Base-by-base conservation (phyloP, 2,113 vertebrate genomes). In the Pyxicephalus adspersus region DNA sequence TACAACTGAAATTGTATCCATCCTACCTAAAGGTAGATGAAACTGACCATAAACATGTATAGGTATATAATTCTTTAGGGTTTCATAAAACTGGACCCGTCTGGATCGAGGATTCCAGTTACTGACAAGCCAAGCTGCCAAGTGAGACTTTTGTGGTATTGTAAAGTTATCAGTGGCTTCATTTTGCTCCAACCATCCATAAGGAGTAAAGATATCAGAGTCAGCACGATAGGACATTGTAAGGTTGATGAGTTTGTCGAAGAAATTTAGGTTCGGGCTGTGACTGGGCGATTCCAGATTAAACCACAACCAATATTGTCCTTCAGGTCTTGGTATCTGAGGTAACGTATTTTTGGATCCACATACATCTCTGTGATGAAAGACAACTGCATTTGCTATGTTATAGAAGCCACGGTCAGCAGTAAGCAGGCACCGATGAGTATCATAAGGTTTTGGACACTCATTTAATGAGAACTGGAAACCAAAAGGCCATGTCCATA, bases 71-170 rank as follows among this genome's bases (percentile, higher is more conserved):
- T 85, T 81, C 20, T 79, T 88, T 8, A 92, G 84, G 23, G 83
- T 73, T 28, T 84, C 81, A 83, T 87, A 90, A 23, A 90, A 70
- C 8, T 0, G 3, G 7, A 87, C 64, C 16, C 91, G 83, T 20
- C 64, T 71, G n/a, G 91, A 89, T 0, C 77, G 22, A n/a, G 84
- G 7, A 13, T 3, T 60, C 78, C 88, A 89, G 31, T 34, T 87
- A 81, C 90, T 92, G 50, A 93, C 89, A 23, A 90, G 88, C 91
- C 91, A 93, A 78, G 86, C 60, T 29, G 83, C 87, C 1, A 92
- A 76, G 28, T 50, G 20, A 22, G 72, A 60, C 72, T 75, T 75
- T 38, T 75, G 13, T 17, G 72, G 72, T 23, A 75, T 60, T 5
- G 72, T 75, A 38, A 58, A 75, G 55, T 23, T 75, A 19, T 58